Percentiles rank a stretch among this genome's conserved stretches.
Conservation (phyloP, 2,888 invertebrate genomes). For the Hofmannophila pseudospretella region DNA sequence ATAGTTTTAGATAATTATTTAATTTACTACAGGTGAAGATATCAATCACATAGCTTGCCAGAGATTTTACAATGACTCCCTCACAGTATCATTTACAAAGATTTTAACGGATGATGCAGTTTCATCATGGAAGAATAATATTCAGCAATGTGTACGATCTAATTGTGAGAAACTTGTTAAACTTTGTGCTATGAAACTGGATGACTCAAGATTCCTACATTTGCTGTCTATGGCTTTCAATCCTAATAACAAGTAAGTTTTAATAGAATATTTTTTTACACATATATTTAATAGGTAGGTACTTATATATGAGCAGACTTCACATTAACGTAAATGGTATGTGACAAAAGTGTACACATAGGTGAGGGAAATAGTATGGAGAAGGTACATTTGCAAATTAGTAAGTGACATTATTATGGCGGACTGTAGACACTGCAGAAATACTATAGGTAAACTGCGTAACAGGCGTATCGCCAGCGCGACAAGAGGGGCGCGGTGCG, state of each 20-base stretch:
- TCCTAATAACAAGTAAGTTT: slow-evolving; percentile 93
- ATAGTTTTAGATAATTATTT: too few relatives aligned
- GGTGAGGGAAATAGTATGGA: too few relatives aligned
- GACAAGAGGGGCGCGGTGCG: too few relatives aligned
- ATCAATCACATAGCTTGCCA: slow-evolving; percentile 93
- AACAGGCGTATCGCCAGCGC: too few relatives aligned
- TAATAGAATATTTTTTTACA: slow-evolving; percentile 8
- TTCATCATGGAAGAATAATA: slow-evolving; percentile 97
- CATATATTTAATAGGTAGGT: too few relatives aligned
- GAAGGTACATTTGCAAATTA: too few relatives aligned
- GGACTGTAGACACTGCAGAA: too few relatives aligned
- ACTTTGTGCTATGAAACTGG: slow-evolving; percentile 94
- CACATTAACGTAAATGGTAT: too few relatives aligned
- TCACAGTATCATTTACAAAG: slow-evolving; percentile 96
- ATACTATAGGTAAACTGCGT: too few relatives aligned
- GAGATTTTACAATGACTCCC: slow-evolving; percentile 95
- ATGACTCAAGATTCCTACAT: slow-evolving; percentile 95
- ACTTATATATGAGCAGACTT: too few relatives aligned
- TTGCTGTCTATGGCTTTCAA: slow-evolving; percentile 95
- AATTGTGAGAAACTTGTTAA: slow-evolving; percentile 96
- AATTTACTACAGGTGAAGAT: slow-evolving; percentile 84
- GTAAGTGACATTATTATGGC: too few relatives aligned
- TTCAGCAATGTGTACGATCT: slow-evolving; percentile 95
- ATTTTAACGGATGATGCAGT: slow-evolving; percentile 98
- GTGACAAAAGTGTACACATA: too few relatives aligned